These are phyloP conservation scores for Semaprochilodus insignis DNA, from an alignment of 2,797 vertebrate genomes.

Conservation along the genomic window DNA sequence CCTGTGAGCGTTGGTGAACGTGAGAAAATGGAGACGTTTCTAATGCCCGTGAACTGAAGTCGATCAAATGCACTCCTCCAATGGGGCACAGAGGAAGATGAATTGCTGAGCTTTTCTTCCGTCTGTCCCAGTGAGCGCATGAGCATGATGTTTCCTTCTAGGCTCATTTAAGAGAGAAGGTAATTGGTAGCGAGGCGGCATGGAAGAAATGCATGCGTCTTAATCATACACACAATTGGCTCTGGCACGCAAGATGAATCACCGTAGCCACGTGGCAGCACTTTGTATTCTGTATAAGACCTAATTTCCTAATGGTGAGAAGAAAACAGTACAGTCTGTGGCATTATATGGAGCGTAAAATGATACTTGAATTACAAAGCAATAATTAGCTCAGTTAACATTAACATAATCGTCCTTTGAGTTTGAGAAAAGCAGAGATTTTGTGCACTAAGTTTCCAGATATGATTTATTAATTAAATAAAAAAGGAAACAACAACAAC, in stretches of 20 bases:
- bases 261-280: slow-evolving; percentile 44
- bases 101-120: slow-evolving; percentile 1
- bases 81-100: slow-evolving; percentile 30
- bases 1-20: background rate
- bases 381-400: slow-evolving; percentile 61
- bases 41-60: slow-evolving; percentile 24
- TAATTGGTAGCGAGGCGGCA: slow-evolving; percentile 56
- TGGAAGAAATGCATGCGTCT: slow-evolving; percentile 51
- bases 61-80: slow-evolving; percentile 24
- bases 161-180: slow-evolving; percentile 51
- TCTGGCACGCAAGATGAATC: slow-evolving; percentile 59
- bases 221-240: slow-evolving; percentile 65
- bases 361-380: slow-evolving; percentile 54
- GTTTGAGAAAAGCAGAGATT: slow-evolving; percentile 42
- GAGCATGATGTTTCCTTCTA: slow-evolving; percentile 39
- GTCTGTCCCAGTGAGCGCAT: slow-evolving; percentile 11
- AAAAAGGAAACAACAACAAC: background rate
- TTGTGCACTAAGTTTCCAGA: slow-evolving; percentile 35
- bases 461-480: slow-evolving; percentile 53
- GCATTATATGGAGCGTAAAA: slow-evolving; percentile 52
- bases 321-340: slow-evolving; percentile 49
- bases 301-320: slow-evolving; percentile 50
- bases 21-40: slow-evolving; percentile 32
- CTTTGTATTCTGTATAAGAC: slow-evolving; percentile 50
- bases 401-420: slow-evolving; percentile 50